phyloP scores from a whole-genome alignment of 2,888 invertebrate species.

The Sacculina carcini region DNA sequence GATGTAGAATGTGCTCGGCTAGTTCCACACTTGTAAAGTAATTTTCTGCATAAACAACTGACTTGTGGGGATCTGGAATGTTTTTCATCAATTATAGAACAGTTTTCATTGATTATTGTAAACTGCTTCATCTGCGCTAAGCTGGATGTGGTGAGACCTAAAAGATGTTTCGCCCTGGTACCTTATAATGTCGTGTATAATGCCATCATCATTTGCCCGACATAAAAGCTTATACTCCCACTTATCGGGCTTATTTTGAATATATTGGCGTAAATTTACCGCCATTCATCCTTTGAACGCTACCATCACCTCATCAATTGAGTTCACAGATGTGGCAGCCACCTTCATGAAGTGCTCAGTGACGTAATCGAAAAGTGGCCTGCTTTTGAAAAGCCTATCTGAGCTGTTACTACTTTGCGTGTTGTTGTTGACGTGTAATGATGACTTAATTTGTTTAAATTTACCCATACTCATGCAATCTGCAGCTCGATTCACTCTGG shows the following conservation, averaged over 20 bases:
- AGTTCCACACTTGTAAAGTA: too few species aligned
- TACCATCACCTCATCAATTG: constrained; percentile 9
- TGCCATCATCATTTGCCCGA: constrained; percentile 5
- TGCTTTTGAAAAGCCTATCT: constrained; percentile 8
- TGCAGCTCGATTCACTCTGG: constrained; percentile 6
- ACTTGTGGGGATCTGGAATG: too few species aligned
- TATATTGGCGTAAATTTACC: constrained; percentile 5
- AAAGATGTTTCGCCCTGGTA: too few species aligned
- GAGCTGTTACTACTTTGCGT: neutral
- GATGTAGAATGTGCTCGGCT: too few species aligned
- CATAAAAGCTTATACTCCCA: constrained; percentile 8
- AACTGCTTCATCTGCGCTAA: too few species aligned
- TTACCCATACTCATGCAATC: constrained; percentile 3
- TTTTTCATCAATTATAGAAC: too few species aligned
- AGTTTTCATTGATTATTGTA: too few species aligned
- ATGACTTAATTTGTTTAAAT: constrained; percentile 1
- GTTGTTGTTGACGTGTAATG: constrained; percentile 7
- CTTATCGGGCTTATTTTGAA: constrained; percentile 6
- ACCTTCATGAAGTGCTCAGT: constrained; percentile 7
- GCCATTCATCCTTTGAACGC: constrained; percentile 6
- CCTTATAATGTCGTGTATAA: constrained; percentile 7
- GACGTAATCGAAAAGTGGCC: neutral
- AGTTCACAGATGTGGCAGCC: neutral
- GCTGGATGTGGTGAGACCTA: too few species aligned
- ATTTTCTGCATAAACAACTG: too few species aligned